These are phyloP conservation scores for Amblyjoppa proteus DNA, from an alignment of 2,888 invertebrate species.

Conservation along the genomic window DNA sequence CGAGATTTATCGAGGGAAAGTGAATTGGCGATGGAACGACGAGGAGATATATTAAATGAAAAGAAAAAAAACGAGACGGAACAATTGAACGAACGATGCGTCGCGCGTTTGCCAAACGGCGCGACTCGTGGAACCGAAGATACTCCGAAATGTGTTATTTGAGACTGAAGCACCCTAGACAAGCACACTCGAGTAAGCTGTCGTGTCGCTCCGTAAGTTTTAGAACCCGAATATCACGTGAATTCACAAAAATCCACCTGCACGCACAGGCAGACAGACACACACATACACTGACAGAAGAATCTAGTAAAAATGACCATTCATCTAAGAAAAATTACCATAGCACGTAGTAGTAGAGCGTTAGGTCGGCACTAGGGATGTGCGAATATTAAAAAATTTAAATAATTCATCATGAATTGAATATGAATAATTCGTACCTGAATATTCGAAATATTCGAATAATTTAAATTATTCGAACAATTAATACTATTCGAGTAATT, in stretches of 20 bases:
- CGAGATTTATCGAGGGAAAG: slow-evolving; percentile 41
- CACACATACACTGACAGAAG: neutral
- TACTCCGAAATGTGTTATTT: slow-evolving; percentile 79
- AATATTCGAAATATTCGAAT: too few relatives aligned
- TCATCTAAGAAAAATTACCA: too few relatives aligned
- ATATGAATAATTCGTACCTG: too few relatives aligned
- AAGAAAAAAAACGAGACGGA: slow-evolving; percentile 40
- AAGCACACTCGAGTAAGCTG: slow-evolving; percentile 64
- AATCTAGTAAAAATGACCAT: too few relatives aligned
- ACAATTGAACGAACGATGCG: slow-evolving; percentile 73
- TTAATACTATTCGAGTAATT: too few relatives aligned
- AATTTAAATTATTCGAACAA: too few relatives aligned
- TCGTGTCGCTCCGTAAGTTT: slow-evolving; percentile 53
- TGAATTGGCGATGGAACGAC: slow-evolving; percentile 24
- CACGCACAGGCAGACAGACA: slow-evolving; percentile 15
- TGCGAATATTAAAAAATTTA: too few relatives aligned
- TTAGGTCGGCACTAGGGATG: too few relatives aligned
- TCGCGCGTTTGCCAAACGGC: slow-evolving; percentile 81
- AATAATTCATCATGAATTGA: too few relatives aligned
- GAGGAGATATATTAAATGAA: slow-evolving; percentile 45
- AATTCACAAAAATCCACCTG: slow-evolving; percentile 11
- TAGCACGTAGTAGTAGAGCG: too few relatives aligned
- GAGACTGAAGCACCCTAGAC: slow-evolving; percentile 82
- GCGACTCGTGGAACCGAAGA: slow-evolving; percentile 68
- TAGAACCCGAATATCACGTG: slow-evolving; percentile 34